A percentile compares a stretch with the other conserved stretches of the same genome.
Evolutionary conservation across 2,113 vertebrate genomes (phyloP).

Genomic region (Corydoras maculifer): DNA sequence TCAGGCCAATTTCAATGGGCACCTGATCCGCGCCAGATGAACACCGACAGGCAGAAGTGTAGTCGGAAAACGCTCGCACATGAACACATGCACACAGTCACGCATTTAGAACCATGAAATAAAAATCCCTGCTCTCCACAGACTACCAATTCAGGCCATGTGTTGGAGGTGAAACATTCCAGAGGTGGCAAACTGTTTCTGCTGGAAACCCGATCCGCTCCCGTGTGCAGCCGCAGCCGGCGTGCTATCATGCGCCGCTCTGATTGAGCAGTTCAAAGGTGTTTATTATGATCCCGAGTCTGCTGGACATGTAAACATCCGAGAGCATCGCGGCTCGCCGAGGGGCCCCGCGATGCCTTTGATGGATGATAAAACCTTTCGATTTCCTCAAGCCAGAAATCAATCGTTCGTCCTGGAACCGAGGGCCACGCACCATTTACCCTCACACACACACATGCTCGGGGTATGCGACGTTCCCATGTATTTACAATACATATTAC

Average conservation of each 20-base stretch:
- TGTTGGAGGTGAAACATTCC: conserved; percentile 60
- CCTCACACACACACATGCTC: background rate
- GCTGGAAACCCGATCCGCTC: conserved; percentile 48
- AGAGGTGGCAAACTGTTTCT: conserved; percentile 60
- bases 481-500: background rate
- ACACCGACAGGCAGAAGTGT: conserved; percentile 28
- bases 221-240: conserved; percentile 5
- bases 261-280: conserved; percentile 41
- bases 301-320: conserved; percentile 41
- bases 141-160: conserved; percentile 36
- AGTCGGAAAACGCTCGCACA: conserved; percentile 20
- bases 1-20: conserved; percentile 5
- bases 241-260: conserved; percentile 32
- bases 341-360: conserved; percentile 37
- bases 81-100: conserved; percentile 5
- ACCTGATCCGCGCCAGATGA: conserved; percentile 8
- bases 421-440: too few species aligned
- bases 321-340: conserved; percentile 20
- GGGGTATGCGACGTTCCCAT: background rate
- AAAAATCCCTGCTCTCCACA: conserved; percentile 42
- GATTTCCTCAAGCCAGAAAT: too few species aligned
- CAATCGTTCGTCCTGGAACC: too few species aligned
- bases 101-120: conserved; percentile 42
- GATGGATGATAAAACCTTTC: conserved; percentile 38
- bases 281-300: conserved; percentile 34